phyloP scores from a whole-genome alignment of 1,140 invertebrate species.

The Gerris buenoi region DNA sequence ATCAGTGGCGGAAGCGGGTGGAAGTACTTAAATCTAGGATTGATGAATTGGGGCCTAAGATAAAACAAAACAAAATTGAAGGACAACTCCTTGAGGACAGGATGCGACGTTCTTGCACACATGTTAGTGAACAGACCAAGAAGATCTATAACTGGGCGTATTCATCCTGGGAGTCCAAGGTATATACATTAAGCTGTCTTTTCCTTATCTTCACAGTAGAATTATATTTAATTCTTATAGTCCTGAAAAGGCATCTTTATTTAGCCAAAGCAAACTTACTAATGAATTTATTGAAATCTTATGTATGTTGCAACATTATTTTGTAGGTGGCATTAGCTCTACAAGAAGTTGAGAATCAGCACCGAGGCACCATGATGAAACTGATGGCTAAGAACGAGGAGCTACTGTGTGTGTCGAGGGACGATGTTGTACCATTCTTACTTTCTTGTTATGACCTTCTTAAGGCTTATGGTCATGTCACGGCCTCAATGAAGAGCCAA shows the following conservation, averaged over 20 bases:
- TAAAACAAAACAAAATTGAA: not conserved
- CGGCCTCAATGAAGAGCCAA: not conserved
- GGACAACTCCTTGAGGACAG: too few relatives aligned
- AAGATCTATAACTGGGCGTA: too few relatives aligned
- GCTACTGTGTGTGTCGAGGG: not conserved
- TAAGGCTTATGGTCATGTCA: not conserved
- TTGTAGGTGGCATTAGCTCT: not conserved
- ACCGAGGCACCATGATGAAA: not conserved
- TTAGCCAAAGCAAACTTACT: too few relatives aligned
- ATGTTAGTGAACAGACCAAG: too few relatives aligned
- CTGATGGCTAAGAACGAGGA: not conserved
- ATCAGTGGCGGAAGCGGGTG: not conserved
- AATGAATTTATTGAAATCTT: too few relatives aligned
- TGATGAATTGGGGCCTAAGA: not conserved
- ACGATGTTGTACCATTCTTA: not conserved
- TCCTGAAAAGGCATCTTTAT: too few relatives aligned
- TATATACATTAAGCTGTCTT: too few relatives aligned
- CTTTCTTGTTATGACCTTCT: not conserved
- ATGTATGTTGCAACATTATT: not conserved
- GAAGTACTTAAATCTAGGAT: not conserved
- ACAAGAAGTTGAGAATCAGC: not conserved
- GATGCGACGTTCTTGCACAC: too few relatives aligned
- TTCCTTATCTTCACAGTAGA: too few relatives aligned
- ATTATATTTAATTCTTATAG: too few relatives aligned
- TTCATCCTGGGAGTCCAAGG: too few relatives aligned